These are phyloP conservation scores for Zoanthus sociatus DNA, from an alignment of 92 coral and sea anemone genomes.

Conservation along the genomic window DNA sequence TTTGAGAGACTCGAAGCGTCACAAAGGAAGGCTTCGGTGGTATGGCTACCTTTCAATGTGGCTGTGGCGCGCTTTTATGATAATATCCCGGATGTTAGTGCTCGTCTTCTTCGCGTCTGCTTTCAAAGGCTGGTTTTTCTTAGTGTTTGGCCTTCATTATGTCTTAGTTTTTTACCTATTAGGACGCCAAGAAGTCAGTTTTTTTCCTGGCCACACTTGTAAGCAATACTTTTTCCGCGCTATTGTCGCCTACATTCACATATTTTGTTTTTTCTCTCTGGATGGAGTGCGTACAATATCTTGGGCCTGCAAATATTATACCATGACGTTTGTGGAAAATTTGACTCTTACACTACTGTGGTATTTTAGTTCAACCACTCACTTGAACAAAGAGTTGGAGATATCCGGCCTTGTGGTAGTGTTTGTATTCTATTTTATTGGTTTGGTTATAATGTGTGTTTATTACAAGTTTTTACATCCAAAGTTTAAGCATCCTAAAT, in stretches of 20 bases:
- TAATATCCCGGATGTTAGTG: slow-evolving; percentile 75
- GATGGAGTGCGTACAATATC: slow-evolving; percentile 71
- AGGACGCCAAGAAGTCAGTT: slow-evolving; percentile 67
- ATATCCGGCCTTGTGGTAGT: slow-evolving; percentile 73
- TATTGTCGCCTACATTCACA: slow-evolving; percentile 78
- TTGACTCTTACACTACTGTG: slow-evolving; percentile 72
- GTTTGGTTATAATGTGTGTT: slow-evolving; percentile 71
- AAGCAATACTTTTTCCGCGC: slow-evolving; percentile 77
- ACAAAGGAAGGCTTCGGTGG: slow-evolving; percentile 85
- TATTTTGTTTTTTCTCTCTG: slow-evolving; percentile 78
- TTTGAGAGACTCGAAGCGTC: slow-evolving; percentile 80
- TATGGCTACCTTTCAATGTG: slow-evolving; percentile 85
- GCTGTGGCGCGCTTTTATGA: slow-evolving; percentile 86
- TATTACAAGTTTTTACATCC: slow-evolving; percentile 83
- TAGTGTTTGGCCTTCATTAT: slow-evolving; percentile 66
- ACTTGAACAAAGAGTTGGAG: slow-evolving; percentile 67
- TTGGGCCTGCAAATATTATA: slow-evolving; percentile 78
- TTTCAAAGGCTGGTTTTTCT: slow-evolving; percentile 77
- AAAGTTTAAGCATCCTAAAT: slow-evolving; percentile 68
- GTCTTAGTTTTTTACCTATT: slow-evolving; percentile 56
- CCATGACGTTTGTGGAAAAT: slow-evolving; percentile 67
- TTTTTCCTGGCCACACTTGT: slow-evolving; percentile 69
- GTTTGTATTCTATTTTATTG: slow-evolving; percentile 57
- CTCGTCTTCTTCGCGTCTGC: slow-evolving; percentile 87
- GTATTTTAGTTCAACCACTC: slow-evolving; percentile 69